Conservation (phyloP, 2,888 invertebrate species). For the Epistrophe grossulariae region DNA sequence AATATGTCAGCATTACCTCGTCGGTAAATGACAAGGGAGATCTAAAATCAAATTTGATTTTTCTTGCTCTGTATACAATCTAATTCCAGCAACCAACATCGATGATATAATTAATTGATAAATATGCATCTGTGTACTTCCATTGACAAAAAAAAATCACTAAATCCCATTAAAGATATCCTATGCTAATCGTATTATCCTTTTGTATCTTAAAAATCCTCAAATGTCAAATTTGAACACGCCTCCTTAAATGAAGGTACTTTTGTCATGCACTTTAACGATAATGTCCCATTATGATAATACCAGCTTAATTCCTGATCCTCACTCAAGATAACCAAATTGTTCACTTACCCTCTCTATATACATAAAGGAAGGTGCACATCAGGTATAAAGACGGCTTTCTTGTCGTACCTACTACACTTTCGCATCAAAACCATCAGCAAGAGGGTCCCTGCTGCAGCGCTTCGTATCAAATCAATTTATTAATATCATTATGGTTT, state of each 20-base stretch:
- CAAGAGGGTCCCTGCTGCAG: background rate
- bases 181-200: conserved; percentile 7
- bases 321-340: conserved; percentile 26
- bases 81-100: too few relatives aligned
- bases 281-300: background rate
- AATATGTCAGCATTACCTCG: too few relatives aligned
- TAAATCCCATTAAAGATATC: background rate
- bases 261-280: background rate
- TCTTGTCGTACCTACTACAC: conserved; percentile 6
- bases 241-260: background rate
- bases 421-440: background rate
- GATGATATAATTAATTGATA: background rate
- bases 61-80: too few relatives aligned
- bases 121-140: background rate
- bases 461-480: conserved; percentile 57
- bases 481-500: conserved; percentile 71
- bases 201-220: background rate
- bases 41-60: too few relatives aligned
- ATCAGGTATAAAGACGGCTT: background rate
- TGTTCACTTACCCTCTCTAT: conserved; percentile 6
- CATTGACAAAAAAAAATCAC: background rate
- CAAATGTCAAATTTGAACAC: background rate
- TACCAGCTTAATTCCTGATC: conserved; percentile 27
- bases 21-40: too few relatives aligned
- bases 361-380: too few relatives aligned